These are phyloP conservation scores for Sicus ferrugineus DNA, from an alignment of 2,888 invertebrate species.

Conservation along the genomic window DNA sequence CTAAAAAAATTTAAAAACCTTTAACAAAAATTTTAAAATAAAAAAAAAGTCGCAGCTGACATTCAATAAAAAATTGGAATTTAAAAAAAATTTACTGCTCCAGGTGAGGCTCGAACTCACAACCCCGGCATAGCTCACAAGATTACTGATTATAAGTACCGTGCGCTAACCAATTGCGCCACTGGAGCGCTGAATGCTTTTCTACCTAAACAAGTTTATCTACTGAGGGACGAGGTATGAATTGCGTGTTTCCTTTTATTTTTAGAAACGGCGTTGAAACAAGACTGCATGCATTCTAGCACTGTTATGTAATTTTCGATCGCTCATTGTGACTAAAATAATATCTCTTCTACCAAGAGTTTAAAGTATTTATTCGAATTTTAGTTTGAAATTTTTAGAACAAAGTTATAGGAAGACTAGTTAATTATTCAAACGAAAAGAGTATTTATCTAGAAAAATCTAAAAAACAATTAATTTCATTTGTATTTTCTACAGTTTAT, in stretches of 20 bases:
- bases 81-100: slow-evolving; percentile 70
- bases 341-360: too few species aligned
- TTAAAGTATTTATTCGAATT: background rate
- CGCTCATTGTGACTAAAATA: too few species aligned
- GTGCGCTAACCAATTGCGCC: slow-evolving; percentile 99
- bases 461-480: too few species aligned
- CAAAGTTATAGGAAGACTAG: too few species aligned
- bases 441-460: too few species aligned
- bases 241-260: too few species aligned
- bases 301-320: too few species aligned
- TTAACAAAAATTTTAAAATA: background rate
- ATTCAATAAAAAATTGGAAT: background rate
- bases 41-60: slow-evolving; percentile 14
- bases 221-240: background rate
- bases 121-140: slow-evolving; percentile 93
- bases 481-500: background rate
- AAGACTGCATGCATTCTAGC: too few species aligned
- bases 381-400: background rate
- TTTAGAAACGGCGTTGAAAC: too few species aligned
- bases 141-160: slow-evolving; percentile 97
- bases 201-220: slow-evolving; percentile 46
- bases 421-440: too few species aligned
- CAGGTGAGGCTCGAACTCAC: slow-evolving; percentile 99
- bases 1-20: background rate
- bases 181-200: slow-evolving; percentile 76